Percentiles rank a stretch among this genome's conserved stretches.
These are phyloP conservation scores for Sycobia sp. DNA, from an alignment of 1,140 invertebrate genomes.

Conservation along the genomic window DNA sequence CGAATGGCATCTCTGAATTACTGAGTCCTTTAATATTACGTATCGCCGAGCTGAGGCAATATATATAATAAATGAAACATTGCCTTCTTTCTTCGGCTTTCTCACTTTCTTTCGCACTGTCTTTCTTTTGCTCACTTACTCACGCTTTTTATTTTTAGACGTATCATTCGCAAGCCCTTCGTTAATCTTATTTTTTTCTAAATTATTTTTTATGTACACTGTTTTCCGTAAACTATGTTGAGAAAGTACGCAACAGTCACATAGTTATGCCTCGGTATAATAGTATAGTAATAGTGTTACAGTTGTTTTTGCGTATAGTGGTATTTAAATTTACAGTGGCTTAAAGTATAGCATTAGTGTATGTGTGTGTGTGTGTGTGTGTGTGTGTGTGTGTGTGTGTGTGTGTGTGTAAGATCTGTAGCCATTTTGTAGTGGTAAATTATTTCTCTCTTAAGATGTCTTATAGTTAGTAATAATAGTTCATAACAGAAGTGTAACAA, in stretches of 20 bases:
- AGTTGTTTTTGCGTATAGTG: constrained; percentile 3
- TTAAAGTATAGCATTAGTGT: constrained; percentile 6
- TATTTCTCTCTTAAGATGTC: background rate
- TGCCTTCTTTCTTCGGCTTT: no score
- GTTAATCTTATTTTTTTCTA: constrained; percentile 15
- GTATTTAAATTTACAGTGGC: constrained; percentile 5
- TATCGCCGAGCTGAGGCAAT: constrained; percentile 11
- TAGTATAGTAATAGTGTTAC: constrained; percentile 6
- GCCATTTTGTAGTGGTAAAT: constrained; percentile 19
- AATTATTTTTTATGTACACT: constrained; percentile 16
- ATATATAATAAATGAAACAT: no score
- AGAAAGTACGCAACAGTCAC: constrained; percentile 24
- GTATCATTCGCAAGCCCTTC: no score
- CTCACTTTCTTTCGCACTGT: no score
- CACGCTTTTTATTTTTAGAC: no score
- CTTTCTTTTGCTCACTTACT: no score
- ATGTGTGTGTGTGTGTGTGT: constrained; percentile 10
- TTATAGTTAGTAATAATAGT: constrained; percentile 34
- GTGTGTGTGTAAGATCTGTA: constrained; percentile 13
- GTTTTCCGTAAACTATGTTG: constrained; percentile 24
- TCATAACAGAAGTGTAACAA: constrained; percentile 41
- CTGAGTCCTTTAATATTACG: background rate
- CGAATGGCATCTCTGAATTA: constrained; percentile 18
- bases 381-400: background rate
- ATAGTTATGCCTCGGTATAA: constrained; percentile 10